Conservation (phyloP, 2,888 invertebrate species). For the Orgyia antiqua region DNA sequence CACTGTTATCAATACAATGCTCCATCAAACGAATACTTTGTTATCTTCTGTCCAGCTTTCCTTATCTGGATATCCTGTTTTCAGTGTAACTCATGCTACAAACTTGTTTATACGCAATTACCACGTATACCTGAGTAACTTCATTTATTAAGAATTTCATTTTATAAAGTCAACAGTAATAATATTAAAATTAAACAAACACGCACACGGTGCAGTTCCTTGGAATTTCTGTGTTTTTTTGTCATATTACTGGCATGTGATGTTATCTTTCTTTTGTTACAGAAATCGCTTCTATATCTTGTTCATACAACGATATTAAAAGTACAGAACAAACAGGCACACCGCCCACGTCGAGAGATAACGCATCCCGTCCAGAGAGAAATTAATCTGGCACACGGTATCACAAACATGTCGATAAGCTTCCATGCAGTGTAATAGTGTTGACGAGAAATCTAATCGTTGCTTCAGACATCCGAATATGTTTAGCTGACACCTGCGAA, state of each 20-base stretch:
- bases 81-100: slow-evolving; percentile 20
- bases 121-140: too few species aligned
- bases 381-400: slow-evolving; percentile 65
- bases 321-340: slow-evolving; percentile 58
- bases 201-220: slow-evolving; percentile 2
- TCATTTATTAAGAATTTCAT: slow-evolving; percentile 10
- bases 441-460: slow-evolving; percentile 33
- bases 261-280: slow-evolving; percentile 58
- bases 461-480: too few species aligned
- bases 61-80: slow-evolving; percentile 43
- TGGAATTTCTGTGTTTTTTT: slow-evolving; percentile 26
- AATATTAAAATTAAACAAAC: slow-evolving; percentile 14
- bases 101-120: slow-evolving; percentile 13
- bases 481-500: slow-evolving; percentile 58
- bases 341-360: slow-evolving; percentile 65
- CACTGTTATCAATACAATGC: slow-evolving; percentile 33
- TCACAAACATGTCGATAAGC: slow-evolving; percentile 65
- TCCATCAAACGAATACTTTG: slow-evolving; percentile 17
- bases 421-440: slow-evolving; percentile 29
- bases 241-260: slow-evolving; percentile 36
- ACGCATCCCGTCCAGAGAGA: slow-evolving; percentile 61
- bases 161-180: slow-evolving; percentile 15
- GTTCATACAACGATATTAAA: slow-evolving; percentile 67
- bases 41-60: slow-evolving; percentile 31
- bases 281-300: slow-evolving; percentile 71